A percentile compares a stretch with the other conserved stretches of the same genome.
Evolutionary conservation across 2,888 invertebrate species (phyloP).

Genomic region (Agrochola macilenta): DNA sequence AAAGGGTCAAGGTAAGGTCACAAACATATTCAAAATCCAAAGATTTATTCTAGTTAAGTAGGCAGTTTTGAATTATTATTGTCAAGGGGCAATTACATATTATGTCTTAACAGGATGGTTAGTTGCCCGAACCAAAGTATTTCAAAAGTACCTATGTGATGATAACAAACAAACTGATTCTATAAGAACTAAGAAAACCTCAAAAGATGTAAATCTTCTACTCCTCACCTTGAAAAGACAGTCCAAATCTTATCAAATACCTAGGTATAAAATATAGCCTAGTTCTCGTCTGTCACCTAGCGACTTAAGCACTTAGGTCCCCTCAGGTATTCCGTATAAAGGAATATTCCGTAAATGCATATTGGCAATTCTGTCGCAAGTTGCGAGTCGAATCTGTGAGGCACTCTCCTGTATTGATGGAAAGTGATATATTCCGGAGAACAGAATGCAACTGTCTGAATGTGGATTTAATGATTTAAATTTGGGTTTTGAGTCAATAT

Average conservation of each 20-base stretch:
- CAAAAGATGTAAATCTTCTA: background rate
- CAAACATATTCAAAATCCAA: no score
- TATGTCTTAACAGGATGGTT: no score
- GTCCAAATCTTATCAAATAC: background rate
- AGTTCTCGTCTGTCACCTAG: background rate
- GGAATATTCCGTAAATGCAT: constrained; percentile 26
- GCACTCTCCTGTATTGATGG: constrained; percentile 27
- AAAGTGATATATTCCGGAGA: background rate
- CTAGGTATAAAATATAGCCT: background rate
- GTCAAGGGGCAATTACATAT: no score
- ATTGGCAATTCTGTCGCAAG: constrained; percentile 38
- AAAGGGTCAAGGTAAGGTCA: no score
- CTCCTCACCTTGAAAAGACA: background rate
- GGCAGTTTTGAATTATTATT: no score
- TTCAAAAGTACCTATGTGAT: no score
- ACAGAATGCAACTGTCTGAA: background rate
- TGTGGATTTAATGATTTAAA: background rate
- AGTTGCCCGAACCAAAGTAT: no score
- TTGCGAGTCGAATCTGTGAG: constrained; percentile 10
- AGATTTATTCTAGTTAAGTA: no score
- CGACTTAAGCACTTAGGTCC: constrained; percentile 25
- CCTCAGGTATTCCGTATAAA: constrained; percentile 5
- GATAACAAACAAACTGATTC: no score
- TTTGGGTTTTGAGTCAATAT: background rate
- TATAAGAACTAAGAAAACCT: no score